A percentile compares a stretch with the other conserved stretches of the same genome.
phyloP scores from a whole-genome alignment of 2,797 vertebrate genomes.

The Adrianichthys oophorus region DNA sequence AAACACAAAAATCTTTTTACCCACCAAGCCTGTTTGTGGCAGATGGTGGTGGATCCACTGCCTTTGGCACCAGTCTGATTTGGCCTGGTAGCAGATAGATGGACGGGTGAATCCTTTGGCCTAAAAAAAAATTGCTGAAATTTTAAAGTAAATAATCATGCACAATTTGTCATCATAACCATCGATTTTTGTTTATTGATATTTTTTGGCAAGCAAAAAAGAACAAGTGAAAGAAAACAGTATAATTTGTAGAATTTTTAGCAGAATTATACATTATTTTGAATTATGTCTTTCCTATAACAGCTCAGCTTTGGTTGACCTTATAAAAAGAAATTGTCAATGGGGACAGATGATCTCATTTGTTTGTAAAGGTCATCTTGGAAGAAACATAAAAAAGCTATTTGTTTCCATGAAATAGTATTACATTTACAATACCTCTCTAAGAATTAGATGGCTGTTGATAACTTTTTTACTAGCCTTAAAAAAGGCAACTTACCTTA shows the following conservation, averaged over 20 bases:
- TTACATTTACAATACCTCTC: slow-evolving; percentile 26
- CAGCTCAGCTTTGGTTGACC: slow-evolving; percentile 45
- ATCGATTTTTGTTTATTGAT: background rate
- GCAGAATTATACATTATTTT: background rate
- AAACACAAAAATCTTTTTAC: slow-evolving; percentile 43
- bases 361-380: slow-evolving; percentile 54
- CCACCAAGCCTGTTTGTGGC: slow-evolving; percentile 54
- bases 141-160: too few species aligned
- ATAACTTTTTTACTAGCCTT: too few species aligned
- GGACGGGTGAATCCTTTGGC: slow-evolving; percentile 44
- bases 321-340: slow-evolving; percentile 47
- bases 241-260: background rate
- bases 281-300: slow-evolving; percentile 9
- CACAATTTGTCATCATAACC: background rate
- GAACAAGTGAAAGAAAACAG: background rate
- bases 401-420: slow-evolving; percentile 32
- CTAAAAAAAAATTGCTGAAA: background rate
- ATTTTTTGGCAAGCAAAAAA: background rate
- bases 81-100: slow-evolving; percentile 48
- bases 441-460: slow-evolving; percentile 32
- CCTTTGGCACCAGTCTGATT: slow-evolving; percentile 47
- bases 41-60: slow-evolving; percentile 60
- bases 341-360: slow-evolving; percentile 54
- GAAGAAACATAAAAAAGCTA: slow-evolving; percentile 33
- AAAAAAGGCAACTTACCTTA: too few species aligned